Conservation (phyloP, 2,113 vertebrate species). For the Synodontis membranacea region DNA sequence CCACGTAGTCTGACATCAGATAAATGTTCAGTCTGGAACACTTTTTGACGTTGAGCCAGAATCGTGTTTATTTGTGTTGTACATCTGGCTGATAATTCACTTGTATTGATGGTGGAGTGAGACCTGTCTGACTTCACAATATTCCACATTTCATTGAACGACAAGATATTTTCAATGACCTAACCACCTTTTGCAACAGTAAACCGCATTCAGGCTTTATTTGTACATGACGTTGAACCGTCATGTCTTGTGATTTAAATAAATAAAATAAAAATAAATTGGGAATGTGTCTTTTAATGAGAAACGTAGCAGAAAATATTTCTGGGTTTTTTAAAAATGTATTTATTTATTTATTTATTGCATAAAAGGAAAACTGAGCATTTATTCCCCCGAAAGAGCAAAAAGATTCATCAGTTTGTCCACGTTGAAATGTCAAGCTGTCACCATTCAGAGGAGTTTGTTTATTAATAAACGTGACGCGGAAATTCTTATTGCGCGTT, state of each 20-base stretch:
- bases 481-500: background rate
- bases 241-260: background rate
- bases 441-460: background rate
- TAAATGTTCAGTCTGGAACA: background rate
- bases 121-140: background rate
- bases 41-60: background rate
- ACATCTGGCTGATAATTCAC: background rate
- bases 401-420: background rate
- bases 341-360: no score
- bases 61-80: background rate
- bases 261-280: background rate
- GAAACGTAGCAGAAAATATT: constrained; percentile 2
- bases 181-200: constrained; percentile 27
- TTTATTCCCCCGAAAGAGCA: background rate
- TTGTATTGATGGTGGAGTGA: background rate
- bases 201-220: background rate
- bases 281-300: background rate
- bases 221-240: background rate
- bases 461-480: background rate
- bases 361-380: background rate
- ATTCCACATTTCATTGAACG: background rate
- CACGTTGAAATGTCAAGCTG: constrained; percentile 24
- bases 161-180: background rate
- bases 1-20: background rate
- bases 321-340: background rate